Evolutionary conservation across 2,113 vertebrate genomes (phyloP).

Genomic region (Spermophilus dauricus): DNA sequence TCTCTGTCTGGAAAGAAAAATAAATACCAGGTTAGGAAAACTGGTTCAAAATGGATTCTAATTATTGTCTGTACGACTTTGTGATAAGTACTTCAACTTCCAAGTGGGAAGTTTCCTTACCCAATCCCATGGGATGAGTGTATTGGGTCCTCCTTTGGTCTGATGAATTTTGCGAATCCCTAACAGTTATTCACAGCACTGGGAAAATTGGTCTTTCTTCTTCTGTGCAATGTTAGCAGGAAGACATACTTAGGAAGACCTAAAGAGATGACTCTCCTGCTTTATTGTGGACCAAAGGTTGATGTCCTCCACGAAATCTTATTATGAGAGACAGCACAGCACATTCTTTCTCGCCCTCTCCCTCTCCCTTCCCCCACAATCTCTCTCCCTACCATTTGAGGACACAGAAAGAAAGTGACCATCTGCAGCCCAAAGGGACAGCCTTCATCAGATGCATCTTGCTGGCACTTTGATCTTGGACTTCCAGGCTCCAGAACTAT

Average conservation of each 20-base stretch:
- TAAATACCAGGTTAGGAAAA: neutral
- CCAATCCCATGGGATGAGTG: rapidly evolving
- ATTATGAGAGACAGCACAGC: neutral
- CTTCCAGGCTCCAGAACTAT: neutral
- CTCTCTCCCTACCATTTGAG: too few relatives aligned
- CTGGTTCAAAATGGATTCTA: neutral
- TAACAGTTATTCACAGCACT: neutral
- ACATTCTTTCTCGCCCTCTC: neutral
- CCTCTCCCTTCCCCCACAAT: neutral
- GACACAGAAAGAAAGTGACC: neutral
- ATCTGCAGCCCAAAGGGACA: neutral
- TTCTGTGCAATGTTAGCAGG: neutral
- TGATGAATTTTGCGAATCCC: neutral
- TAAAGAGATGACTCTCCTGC: neutral
- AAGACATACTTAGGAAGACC: neutral
- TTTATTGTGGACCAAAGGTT: neutral
- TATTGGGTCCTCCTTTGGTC: too few relatives aligned
- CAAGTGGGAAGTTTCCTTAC: neutral
- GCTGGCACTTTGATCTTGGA: neutral
- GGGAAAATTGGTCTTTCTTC: neutral
- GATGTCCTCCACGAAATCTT: neutral
- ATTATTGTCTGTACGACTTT: neutral
- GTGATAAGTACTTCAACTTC: neutral
- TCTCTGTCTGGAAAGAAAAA: conserved; percentile 25
- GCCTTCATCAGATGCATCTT: neutral